Evolutionary conservation across 2,888 invertebrate species (phyloP), one percentile per base, ranked within the genome.

Genomic region (Macrophya alboannulata): DNA sequence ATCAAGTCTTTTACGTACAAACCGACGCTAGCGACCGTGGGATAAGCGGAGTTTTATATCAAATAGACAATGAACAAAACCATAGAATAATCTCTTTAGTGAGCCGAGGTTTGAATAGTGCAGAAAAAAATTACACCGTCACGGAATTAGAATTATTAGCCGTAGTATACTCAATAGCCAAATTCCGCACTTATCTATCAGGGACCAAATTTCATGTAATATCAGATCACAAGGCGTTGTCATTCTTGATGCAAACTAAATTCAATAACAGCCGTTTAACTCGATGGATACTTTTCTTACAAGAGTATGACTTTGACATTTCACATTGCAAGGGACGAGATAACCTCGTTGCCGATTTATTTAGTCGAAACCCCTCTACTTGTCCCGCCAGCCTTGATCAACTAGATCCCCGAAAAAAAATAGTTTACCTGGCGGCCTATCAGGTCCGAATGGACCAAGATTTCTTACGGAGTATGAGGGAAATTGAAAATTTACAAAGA

Each of bases 141-240:
- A 86, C 86, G 0, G 86, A 86, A 21, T 71, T 72, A 17, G 85
- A 86, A 45, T 43, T 85, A 0, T 37, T 86, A 6, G 85, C 84
- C 0, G 84, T 86, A 10, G 71, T 86, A 0, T 86, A 85, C 55
- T 51, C 85, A n/a, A 6, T 85, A 6, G 37, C 48, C 5, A 85
- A 86, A 51, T 77, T 85, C 6, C n/a, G 84, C 48, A 21, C 79
- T 17, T 85, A 86, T 51, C 9, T 87, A 68, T 68, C 65, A 6
- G 65, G 21, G 0, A 17, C n/a, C n/a, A n/a, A n/a, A n/a, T n/a
- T n/a, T n/a, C n/a, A n/a, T n/a, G n/a, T n/a, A n/a, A n/a, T n/a
- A n/a, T n/a, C n/a, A n/a, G n/a, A n/a, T n/a, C n/a, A 65, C 25
- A 65, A 65, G 25, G 65, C 65, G 0, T 21, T 65, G 5, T 65